Conservation (phyloP, 2,113 vertebrate species). For the Pteronura brasiliensis region DNA sequence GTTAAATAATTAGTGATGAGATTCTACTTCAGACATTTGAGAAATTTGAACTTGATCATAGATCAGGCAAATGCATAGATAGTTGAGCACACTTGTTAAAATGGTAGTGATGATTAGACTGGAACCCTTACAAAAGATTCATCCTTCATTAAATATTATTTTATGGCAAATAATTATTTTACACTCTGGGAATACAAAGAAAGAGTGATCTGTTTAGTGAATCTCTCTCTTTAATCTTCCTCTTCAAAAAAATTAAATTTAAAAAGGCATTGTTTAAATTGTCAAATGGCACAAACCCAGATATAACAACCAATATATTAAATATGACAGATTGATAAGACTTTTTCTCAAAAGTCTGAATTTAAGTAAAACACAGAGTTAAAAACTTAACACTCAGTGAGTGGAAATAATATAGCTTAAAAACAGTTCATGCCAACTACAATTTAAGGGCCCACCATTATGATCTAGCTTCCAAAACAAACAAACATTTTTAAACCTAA, state of each 20-base stretch:
- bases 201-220: not conserved
- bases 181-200: not conserved
- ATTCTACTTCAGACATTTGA: not conserved
- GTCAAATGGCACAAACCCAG: not conserved
- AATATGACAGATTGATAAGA: not conserved
- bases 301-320: not conserved
- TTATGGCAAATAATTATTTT: not conserved
- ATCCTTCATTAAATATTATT: not conserved
- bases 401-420: not conserved
- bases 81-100: not conserved
- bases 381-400: not conserved
- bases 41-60: not conserved
- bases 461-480: not conserved
- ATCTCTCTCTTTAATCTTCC: not conserved
- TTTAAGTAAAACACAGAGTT: not conserved
- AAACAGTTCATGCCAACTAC: not conserved
- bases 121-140: not conserved
- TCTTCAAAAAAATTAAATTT: not conserved
- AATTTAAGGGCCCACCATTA: not conserved
- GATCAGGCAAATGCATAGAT: not conserved
- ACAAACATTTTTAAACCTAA: not conserved
- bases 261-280: not conserved
- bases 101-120: not conserved
- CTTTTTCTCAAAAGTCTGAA: not conserved
- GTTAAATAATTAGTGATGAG: not conserved